A percentile compares a stretch with the other conserved stretches of the same genome.
Evolutionary conservation across 2,888 invertebrate species (phyloP).

Genomic region (Punctoribates punctum): DNA sequence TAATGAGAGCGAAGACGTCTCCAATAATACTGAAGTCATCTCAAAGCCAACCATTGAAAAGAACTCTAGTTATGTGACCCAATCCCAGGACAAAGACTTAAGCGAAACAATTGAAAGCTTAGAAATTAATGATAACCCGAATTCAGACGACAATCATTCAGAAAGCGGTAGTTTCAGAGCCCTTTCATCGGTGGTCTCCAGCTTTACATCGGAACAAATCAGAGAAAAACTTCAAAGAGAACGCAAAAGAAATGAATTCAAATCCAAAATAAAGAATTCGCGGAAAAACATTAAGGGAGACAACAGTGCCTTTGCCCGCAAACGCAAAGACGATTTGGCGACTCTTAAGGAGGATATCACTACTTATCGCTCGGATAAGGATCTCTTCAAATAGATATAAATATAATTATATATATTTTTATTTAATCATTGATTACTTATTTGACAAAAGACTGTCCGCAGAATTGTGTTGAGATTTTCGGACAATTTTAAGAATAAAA

Average conservation of each 20-base stretch:
- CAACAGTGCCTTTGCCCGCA: slow-evolving; percentile 37
- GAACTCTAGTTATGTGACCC: neutral
- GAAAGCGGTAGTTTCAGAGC: neutral
- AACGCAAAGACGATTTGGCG: slow-evolving; percentile 31
- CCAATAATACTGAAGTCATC: slow-evolving; percentile 8
- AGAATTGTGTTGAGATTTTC: too few species aligned
- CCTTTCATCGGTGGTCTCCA: slow-evolving; percentile 38
- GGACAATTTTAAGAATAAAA: too few species aligned
- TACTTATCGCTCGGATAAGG: neutral
- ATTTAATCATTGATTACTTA: neutral
- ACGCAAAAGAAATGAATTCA: slow-evolving; percentile 27
- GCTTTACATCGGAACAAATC: slow-evolving; percentile 41
- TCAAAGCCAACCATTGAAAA: neutral
- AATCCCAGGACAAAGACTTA: neutral
- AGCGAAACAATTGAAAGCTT: neutral
- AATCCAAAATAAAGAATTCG: slow-evolving; percentile 18
- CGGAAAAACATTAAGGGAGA: slow-evolving; percentile 42
- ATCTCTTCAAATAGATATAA: neutral
- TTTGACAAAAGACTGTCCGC: too few species aligned
- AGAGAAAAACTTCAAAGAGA: slow-evolving; percentile 38
- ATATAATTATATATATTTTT: neutral
- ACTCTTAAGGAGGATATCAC: slow-evolving; percentile 35
- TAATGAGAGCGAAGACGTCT: neutral
- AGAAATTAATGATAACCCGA: neutral
- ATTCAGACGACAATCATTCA: neutral